Conservation (phyloP, 2,113 vertebrate species). For the Cheilinus undulatus region DNA sequence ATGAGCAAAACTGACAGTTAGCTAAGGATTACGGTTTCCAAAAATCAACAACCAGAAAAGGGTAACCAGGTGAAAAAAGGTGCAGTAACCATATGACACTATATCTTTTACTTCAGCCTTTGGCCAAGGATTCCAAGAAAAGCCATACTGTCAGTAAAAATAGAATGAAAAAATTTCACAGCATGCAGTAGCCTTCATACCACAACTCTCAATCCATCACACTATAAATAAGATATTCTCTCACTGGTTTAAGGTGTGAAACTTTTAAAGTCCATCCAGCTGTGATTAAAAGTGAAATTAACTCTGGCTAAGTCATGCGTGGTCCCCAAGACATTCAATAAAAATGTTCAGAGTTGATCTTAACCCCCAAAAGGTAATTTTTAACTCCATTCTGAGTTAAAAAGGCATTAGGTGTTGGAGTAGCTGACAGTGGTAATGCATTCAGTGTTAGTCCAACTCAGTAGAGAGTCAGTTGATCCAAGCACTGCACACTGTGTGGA, state of each 20-base stretch:
- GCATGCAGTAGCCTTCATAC: not conserved
- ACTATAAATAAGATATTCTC: not conserved
- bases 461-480: too few species aligned
- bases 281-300: too few species aligned
- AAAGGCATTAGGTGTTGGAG: too few species aligned
- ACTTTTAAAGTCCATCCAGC: not conserved
- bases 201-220: too few species aligned
- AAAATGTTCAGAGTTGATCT: too few species aligned
- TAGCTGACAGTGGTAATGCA: too few species aligned
- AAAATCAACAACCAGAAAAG: slow-evolving; percentile 20
- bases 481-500: too few species aligned
- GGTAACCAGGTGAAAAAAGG: slow-evolving; percentile 29
- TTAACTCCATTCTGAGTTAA: too few species aligned
- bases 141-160: not conserved
- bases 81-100: not conserved
- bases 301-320: too few species aligned
- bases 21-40: slow-evolving; percentile 17
- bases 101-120: slow-evolving; percentile 6
- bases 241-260: not conserved
- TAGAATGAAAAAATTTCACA: not conserved
- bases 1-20: slow-evolving; percentile 49
- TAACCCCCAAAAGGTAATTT: too few species aligned
- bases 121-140: not conserved
- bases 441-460: too few species aligned
- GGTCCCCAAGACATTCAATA: too few species aligned